These are phyloP conservation scores for Catalaphyllia jardinei DNA, from an alignment of 64 coral and sea anemone species.

Conservation along the genomic window DNA sequence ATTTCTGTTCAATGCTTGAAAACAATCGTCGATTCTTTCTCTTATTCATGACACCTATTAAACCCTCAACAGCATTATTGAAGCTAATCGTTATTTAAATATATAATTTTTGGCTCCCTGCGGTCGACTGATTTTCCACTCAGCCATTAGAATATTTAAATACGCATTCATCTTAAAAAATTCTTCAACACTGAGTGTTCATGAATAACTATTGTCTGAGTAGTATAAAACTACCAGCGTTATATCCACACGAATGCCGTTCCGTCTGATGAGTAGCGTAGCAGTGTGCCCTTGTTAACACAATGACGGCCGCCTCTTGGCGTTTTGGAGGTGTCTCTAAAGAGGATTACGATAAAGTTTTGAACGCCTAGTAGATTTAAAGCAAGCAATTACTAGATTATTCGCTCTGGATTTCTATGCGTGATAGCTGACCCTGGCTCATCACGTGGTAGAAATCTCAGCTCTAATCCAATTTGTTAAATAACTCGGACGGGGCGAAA, in stretches of 20 bases:
- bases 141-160: neutral
- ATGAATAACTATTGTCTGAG: neutral
- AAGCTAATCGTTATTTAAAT: constrained; percentile 41
- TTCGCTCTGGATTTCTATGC: too few species aligned
- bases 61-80: constrained; percentile 3
- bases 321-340: too few species aligned
- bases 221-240: neutral
- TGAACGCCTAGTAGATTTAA: too few species aligned
- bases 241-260: neutral
- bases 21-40: neutral
- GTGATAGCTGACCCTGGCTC: too few species aligned
- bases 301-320: too few species aligned
- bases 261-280: too few species aligned
- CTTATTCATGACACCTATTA: constrained; percentile 14
- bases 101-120: neutral
- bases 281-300: too few species aligned
- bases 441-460: too few species aligned
- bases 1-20: neutral
- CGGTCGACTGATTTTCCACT: neutral
- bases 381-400: too few species aligned
- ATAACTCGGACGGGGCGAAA: too few species aligned
- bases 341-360: too few species aligned
- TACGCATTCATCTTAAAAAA: neutral
- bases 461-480: too few species aligned
- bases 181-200: neutral